Evolutionary conservation across 2,888 invertebrate genomes (phyloP).

Genomic region (Plebejus melissa): DNA sequence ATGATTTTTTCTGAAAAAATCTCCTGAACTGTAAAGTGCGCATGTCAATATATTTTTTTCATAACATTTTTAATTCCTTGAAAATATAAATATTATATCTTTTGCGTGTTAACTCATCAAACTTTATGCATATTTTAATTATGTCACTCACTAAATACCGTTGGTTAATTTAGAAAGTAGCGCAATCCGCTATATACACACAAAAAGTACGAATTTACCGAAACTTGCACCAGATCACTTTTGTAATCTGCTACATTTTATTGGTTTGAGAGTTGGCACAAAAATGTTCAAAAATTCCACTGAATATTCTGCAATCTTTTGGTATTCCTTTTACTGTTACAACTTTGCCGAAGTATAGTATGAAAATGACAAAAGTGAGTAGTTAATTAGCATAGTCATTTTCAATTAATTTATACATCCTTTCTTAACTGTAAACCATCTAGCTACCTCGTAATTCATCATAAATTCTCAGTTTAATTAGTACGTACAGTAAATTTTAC

Average conservation of each 20-base stretch:
- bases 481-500: neutral
- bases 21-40: no score
- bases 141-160: conserved; percentile 17
- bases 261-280: neutral
- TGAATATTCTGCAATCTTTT: neutral
- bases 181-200: conserved; percentile 17
- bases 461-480: neutral
- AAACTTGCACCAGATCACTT: conserved; percentile 14
- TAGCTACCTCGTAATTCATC: neutral
- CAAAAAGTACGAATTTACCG: conserved; percentile 25
- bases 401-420: neutral
- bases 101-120: neutral
- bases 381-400: neutral
- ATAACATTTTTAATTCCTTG: no score
- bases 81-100: no score
- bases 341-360: neutral
- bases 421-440: no score
- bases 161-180: conserved; percentile 27
- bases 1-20: no score
- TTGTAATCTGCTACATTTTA: conserved; percentile 18
- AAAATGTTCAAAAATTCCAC: neutral
- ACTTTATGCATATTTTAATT: conserved; percentile 9
- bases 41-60: no score
- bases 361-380: neutral
- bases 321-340: conserved; percentile 4